Base-by-base conservation (phyloP, 2,113 vertebrate species). In the Callospermophilus lateralis region DNA sequence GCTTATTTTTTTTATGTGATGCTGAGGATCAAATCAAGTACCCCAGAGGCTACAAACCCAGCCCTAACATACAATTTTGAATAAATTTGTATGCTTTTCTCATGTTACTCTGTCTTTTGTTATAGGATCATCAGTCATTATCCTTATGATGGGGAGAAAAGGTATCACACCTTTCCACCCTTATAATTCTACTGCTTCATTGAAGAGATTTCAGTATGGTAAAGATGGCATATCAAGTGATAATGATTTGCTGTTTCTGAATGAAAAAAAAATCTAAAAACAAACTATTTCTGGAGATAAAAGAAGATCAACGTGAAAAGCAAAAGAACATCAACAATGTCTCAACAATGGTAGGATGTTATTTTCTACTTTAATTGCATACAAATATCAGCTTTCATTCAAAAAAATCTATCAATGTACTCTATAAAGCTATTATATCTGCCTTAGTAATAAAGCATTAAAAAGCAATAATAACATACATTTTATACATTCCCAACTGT, bases 401-500 rank as follows among this genome's bases (percentile, higher is more conserved):
- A 96, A 80, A 97, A 45, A 61, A 92, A 68, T 94, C 84, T 93
- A 76, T 55, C 37, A 93, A 58, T 84, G 84, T 79, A 92, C 37
- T 92, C 86, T 91, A 39, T 94, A 88, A 96, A 97, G 42, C 63
- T 92, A 88, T 96, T 76, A 70, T 97, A 97, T 96, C 89, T 97
- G 32, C 84, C 72, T 97, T 77, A 88, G 84, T 97, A 97, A 89
- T 92, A 81, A 97, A 97, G 34, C 12, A 94, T 39, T 93, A 77
- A 73, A 98, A 97, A 97, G 84, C 97, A 45, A 79, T 93, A 96
- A 93, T 8, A 95, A 70, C 63, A 96, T 76, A 70, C 2, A 95
- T 96, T 85, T 93, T 76, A 86, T 78, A 81, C 7, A 68, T 96
- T 48, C 55, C 39, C 13, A 84, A 24, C 6, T 79, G 1, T 79